Conservation (phyloP, 2,113 vertebrate species). For the Pollachius pollachius region DNA sequence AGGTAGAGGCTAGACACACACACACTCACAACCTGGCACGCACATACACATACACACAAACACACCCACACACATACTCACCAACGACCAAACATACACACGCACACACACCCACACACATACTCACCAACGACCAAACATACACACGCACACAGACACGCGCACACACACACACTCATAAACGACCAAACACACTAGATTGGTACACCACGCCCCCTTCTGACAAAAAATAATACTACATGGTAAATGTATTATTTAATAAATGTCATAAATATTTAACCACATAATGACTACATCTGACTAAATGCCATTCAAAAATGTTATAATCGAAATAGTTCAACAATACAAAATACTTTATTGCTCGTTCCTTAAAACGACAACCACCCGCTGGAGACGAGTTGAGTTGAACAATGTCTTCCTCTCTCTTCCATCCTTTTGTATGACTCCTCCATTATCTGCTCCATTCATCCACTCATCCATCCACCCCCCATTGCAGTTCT, state of each 20-base stretch:
- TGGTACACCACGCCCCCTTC: slow-evolving; percentile 18
- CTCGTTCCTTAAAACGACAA: not conserved
- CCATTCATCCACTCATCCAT: slow-evolving; percentile 2
- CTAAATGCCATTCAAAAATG: not conserved
- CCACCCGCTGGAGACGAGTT: not conserved
- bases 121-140: no score
- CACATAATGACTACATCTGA: slow-evolving; percentile 1
- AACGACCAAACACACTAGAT: not conserved
- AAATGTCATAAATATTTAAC: not conserved
- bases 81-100: no score
- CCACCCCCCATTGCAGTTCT: slow-evolving; percentile 72
- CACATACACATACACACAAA: slow-evolving; percentile 4
- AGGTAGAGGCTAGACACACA: slow-evolving; percentile 74
- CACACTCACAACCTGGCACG: slow-evolving; percentile 8
- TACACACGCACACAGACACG: no score
- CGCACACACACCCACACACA: no score
- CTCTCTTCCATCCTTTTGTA: slow-evolving; percentile 43
- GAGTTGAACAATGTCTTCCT: slow-evolving; percentile 8
- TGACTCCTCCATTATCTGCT: slow-evolving; percentile 1
- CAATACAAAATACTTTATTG: not conserved
- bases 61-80: no score
- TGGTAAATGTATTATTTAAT: not conserved
- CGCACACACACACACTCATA: not conserved
- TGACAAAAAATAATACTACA: slow-evolving; percentile 26
- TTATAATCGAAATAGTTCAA: not conserved